phyloP scores from a whole-genome alignment of 2,797 vertebrate species.

The Malacoraja senta region DNA sequence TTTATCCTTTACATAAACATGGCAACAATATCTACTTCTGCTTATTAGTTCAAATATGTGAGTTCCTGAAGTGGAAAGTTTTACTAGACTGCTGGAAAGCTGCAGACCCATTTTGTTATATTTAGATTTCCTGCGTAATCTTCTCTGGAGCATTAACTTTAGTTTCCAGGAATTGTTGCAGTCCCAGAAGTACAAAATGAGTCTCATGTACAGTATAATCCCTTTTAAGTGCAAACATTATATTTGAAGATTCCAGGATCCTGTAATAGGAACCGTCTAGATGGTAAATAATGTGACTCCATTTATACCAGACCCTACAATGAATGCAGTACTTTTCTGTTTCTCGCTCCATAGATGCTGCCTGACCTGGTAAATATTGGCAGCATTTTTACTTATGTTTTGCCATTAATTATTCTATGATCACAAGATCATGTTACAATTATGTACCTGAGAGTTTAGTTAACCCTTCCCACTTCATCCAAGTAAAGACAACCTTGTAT shows the following conservation, averaged over 20 bases:
- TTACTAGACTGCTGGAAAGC: not conserved
- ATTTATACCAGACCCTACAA: not conserved
- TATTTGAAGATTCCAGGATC: too few relatives aligned
- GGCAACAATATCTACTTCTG: not conserved
- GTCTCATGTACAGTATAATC: not conserved
- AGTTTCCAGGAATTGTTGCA: not conserved
- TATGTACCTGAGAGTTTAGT: not conserved
- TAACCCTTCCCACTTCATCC: not conserved
- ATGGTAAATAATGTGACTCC: not conserved
- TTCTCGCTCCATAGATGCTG: not conserved
- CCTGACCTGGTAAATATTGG: not conserved
- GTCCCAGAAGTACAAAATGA: not conserved
- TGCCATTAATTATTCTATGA: not conserved
- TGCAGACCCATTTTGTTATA: not conserved
- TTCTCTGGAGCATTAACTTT: not conserved
- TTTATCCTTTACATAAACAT: not conserved
- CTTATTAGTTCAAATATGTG: not conserved
- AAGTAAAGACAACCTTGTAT: not conserved
- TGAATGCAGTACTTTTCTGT: too few relatives aligned
- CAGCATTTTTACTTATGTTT: not conserved
- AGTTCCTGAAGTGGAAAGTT: conserved; percentile 1
- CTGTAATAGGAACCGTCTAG: too few relatives aligned
- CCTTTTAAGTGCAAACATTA: not conserved
- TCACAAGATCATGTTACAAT: not conserved
- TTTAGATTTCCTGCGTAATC: not conserved